Evolutionary conservation across 2,888 invertebrate genomes (phyloP), one percentile per base, ranked within the genome.

Genomic region (Ectobius pallidus): DNA sequence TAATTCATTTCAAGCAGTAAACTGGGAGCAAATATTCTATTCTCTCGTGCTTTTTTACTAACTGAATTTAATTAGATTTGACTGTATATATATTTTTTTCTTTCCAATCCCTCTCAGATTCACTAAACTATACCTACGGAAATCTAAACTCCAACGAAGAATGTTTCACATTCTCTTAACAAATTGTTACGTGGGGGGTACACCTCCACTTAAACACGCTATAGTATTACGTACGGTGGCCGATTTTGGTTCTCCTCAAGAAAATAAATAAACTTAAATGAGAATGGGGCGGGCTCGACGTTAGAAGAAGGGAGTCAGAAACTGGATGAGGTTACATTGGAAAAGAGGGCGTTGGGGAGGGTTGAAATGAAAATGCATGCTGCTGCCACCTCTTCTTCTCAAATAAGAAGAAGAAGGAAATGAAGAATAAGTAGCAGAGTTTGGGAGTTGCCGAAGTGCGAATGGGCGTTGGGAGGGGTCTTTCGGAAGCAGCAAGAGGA

Each of bases 341-440:
- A 55, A 58, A 58, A 58, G 42, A 61, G 58, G 70, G 61, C 20
- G 70, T 34, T 58, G 70, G 44, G 27, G 30, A 7, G 63, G 63
- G 62, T 63, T 61, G 44, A 32, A 63, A 49, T 49, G 63, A 34
- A 62, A 62, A 63, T 63, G 63, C 44, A 62, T 34, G 46, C 34
- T 34, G 46, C 18, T 46, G 46, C 65, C 7, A 18, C 65, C 46
- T 27, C 65, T 32, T 65, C 65, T 65, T 20, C 18, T 30, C 27
- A 34, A 14, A 63, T 32, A 63, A 71, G 55, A 65, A 63, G 27
- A 49, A 63, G 30, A 44, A 69, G 46, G 55, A 69, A 69, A 72
- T 72, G 44, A 72, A 72, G 72, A 72, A 72, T 69, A 62, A 72
- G 72, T 69, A 27, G 72, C 46, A 18, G 72, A 72, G 69, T 72